These are phyloP conservation scores for Orbicella faveolata DNA, from an alignment of 64 coral and sea anemone species.

Conservation along the genomic window DNA sequence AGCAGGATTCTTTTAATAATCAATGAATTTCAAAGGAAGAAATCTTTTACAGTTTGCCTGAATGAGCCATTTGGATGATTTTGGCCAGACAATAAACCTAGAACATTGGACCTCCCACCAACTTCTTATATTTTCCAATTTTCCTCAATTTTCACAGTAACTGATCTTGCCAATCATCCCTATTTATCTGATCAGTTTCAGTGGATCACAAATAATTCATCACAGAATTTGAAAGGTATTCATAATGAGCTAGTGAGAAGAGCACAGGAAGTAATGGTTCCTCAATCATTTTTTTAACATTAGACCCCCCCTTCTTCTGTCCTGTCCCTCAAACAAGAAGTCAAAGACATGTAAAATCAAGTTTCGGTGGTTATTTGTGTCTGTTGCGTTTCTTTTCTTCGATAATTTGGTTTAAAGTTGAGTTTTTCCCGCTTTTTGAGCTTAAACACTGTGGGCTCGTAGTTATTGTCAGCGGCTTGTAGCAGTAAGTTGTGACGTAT, in stretches of 20 bases:
- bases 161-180: not conserved
- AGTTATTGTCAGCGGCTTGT: slow-evolving; percentile 4
- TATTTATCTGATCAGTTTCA: not conserved
- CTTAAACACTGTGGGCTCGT: not conserved
- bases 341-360: slow-evolving; percentile 8
- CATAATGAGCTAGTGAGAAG: not conserved
- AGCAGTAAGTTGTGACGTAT: slow-evolving; percentile 8
- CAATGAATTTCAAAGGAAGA: not conserved
- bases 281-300: not conserved
- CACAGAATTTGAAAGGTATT: not conserved
- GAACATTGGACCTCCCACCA: slow-evolving; percentile 5
- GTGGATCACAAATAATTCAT: not conserved
- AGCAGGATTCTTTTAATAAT: not conserved
- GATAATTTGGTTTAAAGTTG: slow-evolving; percentile 1
- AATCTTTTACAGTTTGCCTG: not conserved
- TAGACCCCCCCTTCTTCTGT: not conserved
- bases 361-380: slow-evolving; percentile 3
- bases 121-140: slow-evolving; percentile 1
- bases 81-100: slow-evolving; percentile 16
- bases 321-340: not conserved
- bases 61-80: not conserved
- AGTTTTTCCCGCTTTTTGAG: not conserved
- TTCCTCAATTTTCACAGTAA: slow-evolving; percentile 17
- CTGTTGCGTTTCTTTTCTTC: not conserved
- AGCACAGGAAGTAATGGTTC: not conserved